Conservation (phyloP, 1,140 invertebrate genomes). For the Drosophila neocordata region DNA sequence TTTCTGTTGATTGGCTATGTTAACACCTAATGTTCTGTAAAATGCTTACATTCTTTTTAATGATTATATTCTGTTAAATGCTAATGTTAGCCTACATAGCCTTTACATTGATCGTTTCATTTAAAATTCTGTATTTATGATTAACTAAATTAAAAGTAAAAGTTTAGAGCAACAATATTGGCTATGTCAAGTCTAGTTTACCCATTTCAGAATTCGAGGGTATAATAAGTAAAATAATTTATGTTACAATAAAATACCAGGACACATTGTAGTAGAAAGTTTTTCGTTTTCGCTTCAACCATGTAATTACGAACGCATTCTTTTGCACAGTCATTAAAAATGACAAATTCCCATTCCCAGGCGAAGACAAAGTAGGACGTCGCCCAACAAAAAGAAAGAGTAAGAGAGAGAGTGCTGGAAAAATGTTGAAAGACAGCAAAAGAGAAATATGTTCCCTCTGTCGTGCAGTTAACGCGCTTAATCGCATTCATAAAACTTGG, state of each 20-base stretch:
- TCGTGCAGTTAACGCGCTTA: constrained; percentile 76
- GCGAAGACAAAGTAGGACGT: constrained; percentile 64
- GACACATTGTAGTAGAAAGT: constrained; percentile 50
- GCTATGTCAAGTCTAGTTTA: not conserved
- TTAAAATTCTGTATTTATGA: too few relatives aligned
- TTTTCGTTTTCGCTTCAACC: constrained; percentile 47
- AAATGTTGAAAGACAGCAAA: constrained; percentile 17
- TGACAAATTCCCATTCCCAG: constrained; percentile 67
- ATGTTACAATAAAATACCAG: constrained; percentile 64
- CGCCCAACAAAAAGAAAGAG: constrained; percentile 14
- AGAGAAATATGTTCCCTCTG: constrained; percentile 64
- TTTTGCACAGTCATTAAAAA: constrained; percentile 78
- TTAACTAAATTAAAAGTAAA: not conserved
- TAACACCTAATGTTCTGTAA: too few relatives aligned
- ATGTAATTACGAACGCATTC: constrained; percentile 77
- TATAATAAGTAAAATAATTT: constrained; percentile 70
- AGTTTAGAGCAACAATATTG: constrained; percentile 29
- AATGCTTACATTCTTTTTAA: too few relatives aligned
- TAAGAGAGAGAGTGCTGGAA: constrained; percentile 4
- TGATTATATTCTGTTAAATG: too few relatives aligned
- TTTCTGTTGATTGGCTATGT: too few relatives aligned
- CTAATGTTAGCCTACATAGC: too few relatives aligned
- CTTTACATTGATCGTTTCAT: too few relatives aligned
- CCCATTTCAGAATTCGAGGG: constrained; percentile 1
- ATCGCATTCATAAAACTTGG: constrained; percentile 79